Evolutionary conservation across 2,797 vertebrate genomes (phyloP).

Genomic region (Mus minutoides): DNA sequence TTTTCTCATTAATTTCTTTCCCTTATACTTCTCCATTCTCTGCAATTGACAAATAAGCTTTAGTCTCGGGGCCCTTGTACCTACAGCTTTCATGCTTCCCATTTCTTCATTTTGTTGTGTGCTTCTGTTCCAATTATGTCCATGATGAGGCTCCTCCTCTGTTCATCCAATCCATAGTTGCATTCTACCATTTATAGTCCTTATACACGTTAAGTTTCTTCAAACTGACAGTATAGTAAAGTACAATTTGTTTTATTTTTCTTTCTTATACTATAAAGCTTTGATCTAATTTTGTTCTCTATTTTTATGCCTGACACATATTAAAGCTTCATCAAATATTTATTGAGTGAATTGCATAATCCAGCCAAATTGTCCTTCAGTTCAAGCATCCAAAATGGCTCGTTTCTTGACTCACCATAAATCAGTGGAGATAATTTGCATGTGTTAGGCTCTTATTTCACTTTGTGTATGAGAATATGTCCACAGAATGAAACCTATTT

Average conservation of each 20-base stretch:
- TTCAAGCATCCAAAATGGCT: constrained; percentile 31
- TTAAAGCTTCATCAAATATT: constrained; percentile 58
- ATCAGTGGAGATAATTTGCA: constrained; percentile 31
- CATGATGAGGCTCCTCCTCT: neutral
- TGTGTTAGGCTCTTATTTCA: neutral
- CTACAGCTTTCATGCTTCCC: neutral
- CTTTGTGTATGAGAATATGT: neutral
- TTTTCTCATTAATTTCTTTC: neutral
- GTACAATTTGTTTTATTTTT: neutral
- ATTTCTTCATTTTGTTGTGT: neutral
- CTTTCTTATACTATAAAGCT: neutral
- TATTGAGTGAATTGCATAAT: constrained; percentile 53
- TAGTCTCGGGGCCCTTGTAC: neutral
- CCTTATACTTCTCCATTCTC: neutral
- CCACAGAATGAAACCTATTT: neutral
- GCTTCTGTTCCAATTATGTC: neutral
- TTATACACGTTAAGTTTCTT: constrained; percentile 1
- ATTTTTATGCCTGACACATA: constrained; percentile 14
- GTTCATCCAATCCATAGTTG: neutral
- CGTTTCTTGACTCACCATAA: constrained; percentile 1
- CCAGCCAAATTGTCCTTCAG: constrained; percentile 14
- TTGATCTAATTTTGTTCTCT: constrained; percentile 60
- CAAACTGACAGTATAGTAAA: neutral
- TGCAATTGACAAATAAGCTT: neutral
- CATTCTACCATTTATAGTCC: neutral